These are phyloP conservation scores for Philaethria dido DNA, from an alignment of 2,888 invertebrate genomes.

Conservation along the genomic window DNA sequence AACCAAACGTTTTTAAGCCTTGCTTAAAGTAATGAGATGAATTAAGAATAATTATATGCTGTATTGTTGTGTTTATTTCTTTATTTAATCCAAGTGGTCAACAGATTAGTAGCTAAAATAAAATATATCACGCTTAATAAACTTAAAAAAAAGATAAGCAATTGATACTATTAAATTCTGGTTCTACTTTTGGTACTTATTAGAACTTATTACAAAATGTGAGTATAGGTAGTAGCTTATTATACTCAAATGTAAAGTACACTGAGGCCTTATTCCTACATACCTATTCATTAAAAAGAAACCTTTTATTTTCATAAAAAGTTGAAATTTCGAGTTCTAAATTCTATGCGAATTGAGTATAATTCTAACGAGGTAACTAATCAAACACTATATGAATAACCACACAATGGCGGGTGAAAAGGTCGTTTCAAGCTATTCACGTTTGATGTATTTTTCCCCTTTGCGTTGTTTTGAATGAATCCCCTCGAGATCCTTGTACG, in stretches of 20 bases:
- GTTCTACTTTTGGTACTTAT: too few species aligned
- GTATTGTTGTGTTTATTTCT: too few species aligned
- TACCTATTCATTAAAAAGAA: not conserved
- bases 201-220: too few species aligned
- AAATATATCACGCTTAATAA: too few species aligned
- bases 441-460: constrained; percentile 30
- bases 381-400: constrained; percentile 26
- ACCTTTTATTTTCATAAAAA: not conserved
- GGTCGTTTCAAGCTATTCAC: constrained; percentile 24
- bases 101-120: too few species aligned
- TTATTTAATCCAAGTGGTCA: too few species aligned
- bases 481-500: constrained; percentile 28
- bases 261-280: not conserved
- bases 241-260: too few species aligned
- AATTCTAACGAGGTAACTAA: constrained; percentile 28
- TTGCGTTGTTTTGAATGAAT: constrained; percentile 32
- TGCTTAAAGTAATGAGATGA: not conserved
- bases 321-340: not conserved
- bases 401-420: constrained; percentile 18
- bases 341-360: not conserved
- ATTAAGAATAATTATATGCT: not conserved
- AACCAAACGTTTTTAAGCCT: not conserved
- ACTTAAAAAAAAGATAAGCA: too few species aligned
- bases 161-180: too few species aligned
- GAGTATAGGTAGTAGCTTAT: too few species aligned